A percentile compares a stretch with the other conserved stretches of the same genome.
phyloP scores from a whole-genome alignment of 2,888 invertebrate species.

The Listrodromus nycthemerus region DNA sequence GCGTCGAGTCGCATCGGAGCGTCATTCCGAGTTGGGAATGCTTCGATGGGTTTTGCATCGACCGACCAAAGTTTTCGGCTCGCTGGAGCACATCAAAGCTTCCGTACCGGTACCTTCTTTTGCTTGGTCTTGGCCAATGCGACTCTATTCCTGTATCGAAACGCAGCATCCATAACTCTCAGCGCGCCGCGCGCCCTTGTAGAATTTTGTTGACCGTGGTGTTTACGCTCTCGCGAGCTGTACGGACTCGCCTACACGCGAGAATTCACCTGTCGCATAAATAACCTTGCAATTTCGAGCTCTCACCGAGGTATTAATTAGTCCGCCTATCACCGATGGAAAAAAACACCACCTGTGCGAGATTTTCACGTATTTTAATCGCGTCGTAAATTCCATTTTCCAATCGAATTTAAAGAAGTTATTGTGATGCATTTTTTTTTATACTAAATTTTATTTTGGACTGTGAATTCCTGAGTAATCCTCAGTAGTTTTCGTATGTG shows the following conservation, averaged over 20 bases:
- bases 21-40: conserved; percentile 55
- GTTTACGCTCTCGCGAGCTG: not conserved
- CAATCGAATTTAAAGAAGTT: too few species aligned
- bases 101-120: conserved; percentile 18
- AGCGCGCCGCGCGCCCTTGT: conserved; percentile 7
- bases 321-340: not conserved
- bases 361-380: not conserved
- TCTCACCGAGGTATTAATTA: not conserved
- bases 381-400: not conserved
- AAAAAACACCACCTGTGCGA: not conserved
- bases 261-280: conserved; percentile 42
- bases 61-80: conserved; percentile 70
- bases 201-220: conserved; percentile 7
- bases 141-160: conserved; percentile 70
- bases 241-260: conserved; percentile 25
- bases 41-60: conserved; percentile 69
- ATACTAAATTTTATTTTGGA: too few species aligned
- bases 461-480: too few species aligned
- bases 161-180: conserved; percentile 34
- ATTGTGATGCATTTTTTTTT: too few species aligned
- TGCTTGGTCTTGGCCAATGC: conserved; percentile 50
- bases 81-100: conserved; percentile 76
- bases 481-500: too few species aligned
- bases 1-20: not conserved
- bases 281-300: conserved; percentile 1